Percentiles rank a stretch among this genome's conserved stretches.
Conservation (phyloP, 2,797 vertebrate genomes). For the Hoplostethus atlanticus region DNA sequence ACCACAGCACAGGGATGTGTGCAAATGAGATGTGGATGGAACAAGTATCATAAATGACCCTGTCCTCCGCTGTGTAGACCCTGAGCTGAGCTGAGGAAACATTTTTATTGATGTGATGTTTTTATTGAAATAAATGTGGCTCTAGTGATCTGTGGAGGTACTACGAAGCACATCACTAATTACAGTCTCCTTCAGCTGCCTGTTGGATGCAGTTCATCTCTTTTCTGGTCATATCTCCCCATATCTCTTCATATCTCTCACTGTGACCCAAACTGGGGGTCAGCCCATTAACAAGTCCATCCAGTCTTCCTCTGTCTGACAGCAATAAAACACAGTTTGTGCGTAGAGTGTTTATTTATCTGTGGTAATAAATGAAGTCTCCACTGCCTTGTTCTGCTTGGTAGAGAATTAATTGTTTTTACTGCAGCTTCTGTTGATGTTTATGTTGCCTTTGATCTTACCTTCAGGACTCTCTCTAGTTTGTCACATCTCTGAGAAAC, state of each 20-base stretch:
- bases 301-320: not conserved
- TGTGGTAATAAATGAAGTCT: not conserved
- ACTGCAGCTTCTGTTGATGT: not conserved
- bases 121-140: slow-evolving; percentile 27
- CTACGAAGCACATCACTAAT: slow-evolving; percentile 24
- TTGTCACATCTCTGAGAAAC: not conserved
- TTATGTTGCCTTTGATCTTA: not conserved
- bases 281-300: slow-evolving; percentile 8
- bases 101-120: slow-evolving; percentile 1
- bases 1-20: not conserved
- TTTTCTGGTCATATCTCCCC: not conserved
- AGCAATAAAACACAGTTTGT: not conserved
- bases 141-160: slow-evolving; percentile 27
- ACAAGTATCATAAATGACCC: slow-evolving; percentile 25
- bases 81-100: not conserved
- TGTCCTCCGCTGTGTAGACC: slow-evolving; percentile 16
- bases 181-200: slow-evolving; percentile 17
- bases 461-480: not conserved
- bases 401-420: not conserved
- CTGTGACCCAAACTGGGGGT: slow-evolving; percentile 12
- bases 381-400: not conserved
- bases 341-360: not conserved
- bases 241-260: slow-evolving; percentile 1
- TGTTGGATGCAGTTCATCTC: slow-evolving; percentile 5
- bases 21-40: not conserved